Conservation (phyloP, 2,113 vertebrate species). For the Crotalus viridis region DNA sequence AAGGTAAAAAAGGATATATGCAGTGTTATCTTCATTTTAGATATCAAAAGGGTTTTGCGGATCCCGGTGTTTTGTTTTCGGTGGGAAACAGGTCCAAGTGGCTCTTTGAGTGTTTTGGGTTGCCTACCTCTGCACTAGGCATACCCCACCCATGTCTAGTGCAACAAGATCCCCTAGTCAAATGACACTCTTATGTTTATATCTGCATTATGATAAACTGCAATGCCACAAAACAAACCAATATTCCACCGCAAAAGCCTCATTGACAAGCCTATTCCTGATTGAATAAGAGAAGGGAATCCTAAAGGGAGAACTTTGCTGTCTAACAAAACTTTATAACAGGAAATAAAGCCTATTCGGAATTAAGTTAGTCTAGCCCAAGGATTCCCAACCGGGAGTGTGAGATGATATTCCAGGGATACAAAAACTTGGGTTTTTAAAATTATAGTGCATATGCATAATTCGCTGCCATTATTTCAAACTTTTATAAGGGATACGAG, state of each 20-base stretch:
- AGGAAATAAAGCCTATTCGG: not conserved
- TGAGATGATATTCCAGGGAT: too few species aligned
- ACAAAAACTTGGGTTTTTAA: too few species aligned
- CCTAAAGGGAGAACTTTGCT: not conserved
- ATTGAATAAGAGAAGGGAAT: not conserved
- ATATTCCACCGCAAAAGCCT: not conserved
- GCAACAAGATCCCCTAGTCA: not conserved
- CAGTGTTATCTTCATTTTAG: too few species aligned
- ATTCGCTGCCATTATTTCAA: too few species aligned
- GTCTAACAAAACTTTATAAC: not conserved
- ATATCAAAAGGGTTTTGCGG: too few species aligned
- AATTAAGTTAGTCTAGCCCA: not conserved
- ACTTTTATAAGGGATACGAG: too few species aligned
- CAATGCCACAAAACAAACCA: not conserved
- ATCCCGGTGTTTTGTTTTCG: too few species aligned
- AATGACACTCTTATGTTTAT: not conserved
- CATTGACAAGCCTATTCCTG: not conserved
- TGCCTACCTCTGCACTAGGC: not conserved
- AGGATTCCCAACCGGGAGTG: too few species aligned
- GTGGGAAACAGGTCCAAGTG: too few species aligned
- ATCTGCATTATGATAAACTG: not conserved
- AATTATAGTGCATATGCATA: too few species aligned
- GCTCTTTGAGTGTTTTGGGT: too few species aligned
- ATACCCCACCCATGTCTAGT: not conserved
- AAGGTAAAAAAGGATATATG: too few species aligned